Conservation (phyloP, 2,797 vertebrate genomes). For the Mormyrus proboscirostris region DNA sequence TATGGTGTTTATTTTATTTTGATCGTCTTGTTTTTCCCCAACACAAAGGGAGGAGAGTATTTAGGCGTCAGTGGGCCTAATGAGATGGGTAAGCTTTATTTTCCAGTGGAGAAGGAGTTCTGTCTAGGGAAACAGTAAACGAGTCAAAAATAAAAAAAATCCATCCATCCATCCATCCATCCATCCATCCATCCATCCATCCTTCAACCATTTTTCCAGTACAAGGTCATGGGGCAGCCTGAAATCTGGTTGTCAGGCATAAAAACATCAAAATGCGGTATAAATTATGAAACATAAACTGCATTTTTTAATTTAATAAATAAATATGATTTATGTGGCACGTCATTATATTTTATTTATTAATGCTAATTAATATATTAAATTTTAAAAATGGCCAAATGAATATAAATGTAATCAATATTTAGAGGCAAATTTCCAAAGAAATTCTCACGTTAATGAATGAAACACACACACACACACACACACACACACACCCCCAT, state of each 20-base stretch:
- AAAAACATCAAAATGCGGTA: not conserved
- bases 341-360: not conserved
- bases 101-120: not conserved
- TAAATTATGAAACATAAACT: not conserved
- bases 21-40: constrained; percentile 30
- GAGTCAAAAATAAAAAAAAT: too few species aligned
- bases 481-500: constrained; percentile 38
- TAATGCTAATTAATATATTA: not conserved
- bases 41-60: constrained; percentile 38
- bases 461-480: constrained; percentile 36
- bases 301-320: not conserved
- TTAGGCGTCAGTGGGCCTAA: not conserved
- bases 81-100: not conserved
- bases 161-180: not conserved
- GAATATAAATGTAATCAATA: not conserved
- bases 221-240: not conserved
- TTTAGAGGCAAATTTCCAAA: not conserved
- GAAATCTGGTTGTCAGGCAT: not conserved
- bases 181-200: not conserved
- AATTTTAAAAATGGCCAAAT: not conserved
- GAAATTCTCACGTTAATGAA: not conserved
- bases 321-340: not conserved
- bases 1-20: constrained; percentile 33
- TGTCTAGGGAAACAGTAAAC: not conserved
- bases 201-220: not conserved